Evolutionary conservation across 2,888 invertebrate species (phyloP).

Genomic region (Tillus elongatus): DNA sequence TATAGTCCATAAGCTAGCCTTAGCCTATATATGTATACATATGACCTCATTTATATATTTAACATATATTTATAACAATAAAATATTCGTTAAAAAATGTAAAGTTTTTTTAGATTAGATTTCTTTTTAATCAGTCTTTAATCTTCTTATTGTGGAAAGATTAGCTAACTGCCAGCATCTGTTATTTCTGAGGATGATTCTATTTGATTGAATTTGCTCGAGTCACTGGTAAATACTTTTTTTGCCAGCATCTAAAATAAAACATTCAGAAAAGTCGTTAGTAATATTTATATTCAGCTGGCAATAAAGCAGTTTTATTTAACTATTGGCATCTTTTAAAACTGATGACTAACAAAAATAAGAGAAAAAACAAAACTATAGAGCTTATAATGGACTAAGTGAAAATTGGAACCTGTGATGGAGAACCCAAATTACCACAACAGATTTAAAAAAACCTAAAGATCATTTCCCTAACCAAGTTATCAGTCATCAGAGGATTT

Average conservation of each 20-base stretch:
- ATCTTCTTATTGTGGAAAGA: background rate
- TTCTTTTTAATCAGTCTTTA: background rate
- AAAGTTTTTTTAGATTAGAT: background rate
- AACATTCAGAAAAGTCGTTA: slow-evolving; percentile 11
- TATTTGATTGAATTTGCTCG: slow-evolving; percentile 57
- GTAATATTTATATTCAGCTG: background rate
- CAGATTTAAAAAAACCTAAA: too few species aligned
- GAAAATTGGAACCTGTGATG: too few species aligned
- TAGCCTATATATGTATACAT: too few species aligned
- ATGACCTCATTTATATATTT: background rate
- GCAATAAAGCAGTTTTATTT: too few species aligned
- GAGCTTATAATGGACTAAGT: too few species aligned
- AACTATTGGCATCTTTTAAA: too few species aligned
- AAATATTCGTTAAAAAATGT: slow-evolving; percentile 1
- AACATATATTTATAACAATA: background rate
- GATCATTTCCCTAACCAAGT: too few species aligned
- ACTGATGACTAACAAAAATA: too few species aligned
- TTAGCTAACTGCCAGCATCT: slow-evolving; percentile 21
- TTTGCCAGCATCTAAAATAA: slow-evolving; percentile 61
- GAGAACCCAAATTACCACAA: too few species aligned
- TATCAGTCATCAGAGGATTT: too few species aligned
- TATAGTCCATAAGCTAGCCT: background rate
- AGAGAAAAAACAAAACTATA: too few species aligned
- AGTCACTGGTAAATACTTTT: slow-evolving; percentile 73
- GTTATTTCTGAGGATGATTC: slow-evolving; percentile 25